These are phyloP conservation scores for Istiophorus platypterus DNA, from an alignment of 2,113 vertebrate species.

Conservation along the genomic window DNA sequence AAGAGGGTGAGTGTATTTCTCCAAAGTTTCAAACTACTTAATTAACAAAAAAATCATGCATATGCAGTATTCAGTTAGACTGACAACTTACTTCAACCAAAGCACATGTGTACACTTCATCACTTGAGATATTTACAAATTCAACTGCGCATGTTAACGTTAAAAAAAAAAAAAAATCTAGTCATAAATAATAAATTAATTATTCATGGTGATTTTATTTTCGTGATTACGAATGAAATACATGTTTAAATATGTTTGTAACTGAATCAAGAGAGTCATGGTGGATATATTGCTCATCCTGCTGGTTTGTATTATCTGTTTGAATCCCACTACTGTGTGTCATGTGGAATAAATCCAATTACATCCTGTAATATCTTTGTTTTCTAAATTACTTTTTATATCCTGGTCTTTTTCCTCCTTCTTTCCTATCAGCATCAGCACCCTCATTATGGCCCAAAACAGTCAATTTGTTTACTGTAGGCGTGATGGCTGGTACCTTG, in stretches of 20 bases:
- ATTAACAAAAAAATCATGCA: too few relatives aligned
- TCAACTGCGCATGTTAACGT: background rate
- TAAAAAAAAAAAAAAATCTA: background rate
- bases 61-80: too few relatives aligned
- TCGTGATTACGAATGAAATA: conserved; percentile 1
- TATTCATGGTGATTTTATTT: background rate
- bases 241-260: background rate
- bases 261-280: background rate
- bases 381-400: conserved; percentile 51
- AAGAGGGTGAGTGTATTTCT: too few relatives aligned
- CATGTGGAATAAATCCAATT: conserved; percentile 7
- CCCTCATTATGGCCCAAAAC: conserved; percentile 36
- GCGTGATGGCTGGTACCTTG: conserved; percentile 36
- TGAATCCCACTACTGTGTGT: conserved; percentile 20
- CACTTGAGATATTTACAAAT: background rate
- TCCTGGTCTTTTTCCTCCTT: conserved; percentile 19
- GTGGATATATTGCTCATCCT: conserved; percentile 12
- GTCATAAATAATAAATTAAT: conserved; percentile 4
- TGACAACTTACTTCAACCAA: too few relatives aligned
- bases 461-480: conserved; percentile 61
- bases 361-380: conserved; percentile 27
- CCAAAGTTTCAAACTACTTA: too few relatives aligned
- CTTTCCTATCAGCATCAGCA: conserved; percentile 22
- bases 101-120: too few relatives aligned
- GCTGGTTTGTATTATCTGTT: background rate